phyloP scores from a whole-genome alignment of 2,797 vertebrate genomes.

The Bradypodion ventrale region DNA sequence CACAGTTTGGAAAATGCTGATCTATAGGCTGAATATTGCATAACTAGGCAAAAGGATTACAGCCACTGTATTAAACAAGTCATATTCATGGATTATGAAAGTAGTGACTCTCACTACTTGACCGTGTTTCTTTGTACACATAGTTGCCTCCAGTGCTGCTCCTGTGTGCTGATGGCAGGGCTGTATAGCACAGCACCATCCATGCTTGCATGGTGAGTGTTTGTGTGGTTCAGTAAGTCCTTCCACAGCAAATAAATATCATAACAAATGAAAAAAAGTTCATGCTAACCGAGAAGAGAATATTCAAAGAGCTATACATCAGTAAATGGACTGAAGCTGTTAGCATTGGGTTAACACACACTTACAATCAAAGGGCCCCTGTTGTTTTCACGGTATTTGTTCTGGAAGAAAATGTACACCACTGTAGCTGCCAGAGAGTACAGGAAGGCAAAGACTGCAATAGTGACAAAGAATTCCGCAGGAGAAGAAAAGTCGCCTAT shows the following conservation, averaged over 20 bases:
- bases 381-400: conserved; percentile 95
- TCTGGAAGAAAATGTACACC: conserved; percentile 95
- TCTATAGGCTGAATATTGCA: too few species aligned
- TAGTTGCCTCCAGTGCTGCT: too few species aligned
- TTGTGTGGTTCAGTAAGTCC: too few species aligned
- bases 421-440: conserved; percentile 92
- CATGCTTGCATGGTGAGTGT: too few species aligned
- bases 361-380: conserved; percentile 93
- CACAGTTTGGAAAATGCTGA: too few species aligned
- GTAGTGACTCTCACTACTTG: too few species aligned
- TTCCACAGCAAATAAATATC: background rate
- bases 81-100: too few species aligned
- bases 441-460: conserved; percentile 95
- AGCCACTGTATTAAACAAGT: too few species aligned
- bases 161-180: too few species aligned
- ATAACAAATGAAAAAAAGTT: background rate
- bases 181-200: too few species aligned
- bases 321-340: background rate
- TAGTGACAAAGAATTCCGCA: conserved; percentile 95
- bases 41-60: too few species aligned
- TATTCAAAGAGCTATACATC: background rate
- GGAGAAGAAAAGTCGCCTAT: conserved; percentile 95
- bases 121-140: too few species aligned
- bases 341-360: conserved; percentile 30
- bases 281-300: background rate